Base-by-base conservation (phyloP, 2,888 invertebrate genomes). In the Bedellia somnulentella region DNA sequence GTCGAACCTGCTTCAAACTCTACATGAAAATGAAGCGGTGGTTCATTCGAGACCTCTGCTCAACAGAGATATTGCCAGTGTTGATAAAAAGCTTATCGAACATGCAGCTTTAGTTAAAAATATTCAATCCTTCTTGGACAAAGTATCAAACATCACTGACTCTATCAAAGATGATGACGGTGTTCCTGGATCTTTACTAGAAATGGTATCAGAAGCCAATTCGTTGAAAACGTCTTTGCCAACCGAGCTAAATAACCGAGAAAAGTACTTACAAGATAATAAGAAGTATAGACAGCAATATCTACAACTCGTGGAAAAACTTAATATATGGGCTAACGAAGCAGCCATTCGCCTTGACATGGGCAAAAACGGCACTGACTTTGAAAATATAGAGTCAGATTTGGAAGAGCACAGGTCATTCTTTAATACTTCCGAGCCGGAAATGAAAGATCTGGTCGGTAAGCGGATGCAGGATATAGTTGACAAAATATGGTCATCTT, bases 371-470 rank as follows among this genome's bases (percentile, higher is more conserved):
- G 93, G 93, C 9, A 86, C 94, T 4, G 90, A 95, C 55, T 93
- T 92, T 49, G 89, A 89, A 44, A 90, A 90, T 41, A 85, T 94
- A 5, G 76, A 86, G 27, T 78, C 82, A 5, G 90, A 93, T 48
- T 73, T 95, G 14, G 89, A 92, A 49, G 90, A 93, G 45, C 93
- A 93, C 51, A 92, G 90, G 62, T 80, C 84, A 22, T 92, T 89
- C 80, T 92, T 92, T 56, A 70, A 67, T 26, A 82, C 85, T 37
- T 86, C 86, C 24, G 90, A 92, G 47, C 77, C 83, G 1, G 80
- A 83, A 13, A 87, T 90, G 52, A 84, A 87, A 35, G 89, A 89
- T 47, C 68, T 92, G 39, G 87, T 92, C 4, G 85, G 88, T 2
- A 87, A 88, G 39, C 82, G 85, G 35, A 88, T 92, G 52, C 89